A percentile compares a stretch with the other conserved stretches of the same genome.
Evolutionary conservation across 2,888 invertebrate genomes (phyloP).

Genomic region (Microplitis deprimator): DNA sequence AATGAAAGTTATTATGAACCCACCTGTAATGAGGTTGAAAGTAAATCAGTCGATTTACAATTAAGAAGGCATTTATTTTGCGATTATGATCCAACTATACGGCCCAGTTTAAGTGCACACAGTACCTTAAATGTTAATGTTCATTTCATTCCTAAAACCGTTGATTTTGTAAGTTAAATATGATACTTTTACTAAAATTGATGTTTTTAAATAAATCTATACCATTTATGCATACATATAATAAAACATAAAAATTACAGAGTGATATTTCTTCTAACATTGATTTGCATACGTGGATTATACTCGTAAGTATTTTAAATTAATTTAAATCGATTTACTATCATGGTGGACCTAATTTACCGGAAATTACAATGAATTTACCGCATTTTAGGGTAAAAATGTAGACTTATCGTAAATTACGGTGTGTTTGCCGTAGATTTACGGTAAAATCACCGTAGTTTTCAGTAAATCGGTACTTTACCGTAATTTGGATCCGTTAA

Average conservation of each 20-base stretch:
- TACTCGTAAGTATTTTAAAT: conserved; percentile 68
- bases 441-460: too few relatives aligned
- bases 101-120: conserved; percentile 75
- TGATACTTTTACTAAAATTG: too few relatives aligned
- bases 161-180: conserved; percentile 67
- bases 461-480: too few relatives aligned
- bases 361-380: too few relatives aligned
- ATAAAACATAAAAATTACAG: conserved; percentile 23
- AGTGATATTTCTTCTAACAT: conserved; percentile 62
- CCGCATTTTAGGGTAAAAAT: too few relatives aligned
- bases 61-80: conserved; percentile 75
- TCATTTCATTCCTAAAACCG: conserved; percentile 75
- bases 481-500: too few relatives aligned
- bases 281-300: conserved; percentile 67
- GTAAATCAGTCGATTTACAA: conserved; percentile 54
- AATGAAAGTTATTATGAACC: conserved; percentile 1
- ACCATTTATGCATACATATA: neutral
- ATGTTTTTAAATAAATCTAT: too few relatives aligned
- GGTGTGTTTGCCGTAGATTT: too few relatives aligned
- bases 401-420: too few relatives aligned
- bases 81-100: conserved; percentile 73
- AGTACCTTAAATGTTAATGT: conserved; percentile 74
- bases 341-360: too few relatives aligned
- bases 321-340: neutral
- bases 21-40: conserved; percentile 54